phyloP scores from a whole-genome alignment of 2,113 vertebrate genomes.

The Alces alces region DNA sequence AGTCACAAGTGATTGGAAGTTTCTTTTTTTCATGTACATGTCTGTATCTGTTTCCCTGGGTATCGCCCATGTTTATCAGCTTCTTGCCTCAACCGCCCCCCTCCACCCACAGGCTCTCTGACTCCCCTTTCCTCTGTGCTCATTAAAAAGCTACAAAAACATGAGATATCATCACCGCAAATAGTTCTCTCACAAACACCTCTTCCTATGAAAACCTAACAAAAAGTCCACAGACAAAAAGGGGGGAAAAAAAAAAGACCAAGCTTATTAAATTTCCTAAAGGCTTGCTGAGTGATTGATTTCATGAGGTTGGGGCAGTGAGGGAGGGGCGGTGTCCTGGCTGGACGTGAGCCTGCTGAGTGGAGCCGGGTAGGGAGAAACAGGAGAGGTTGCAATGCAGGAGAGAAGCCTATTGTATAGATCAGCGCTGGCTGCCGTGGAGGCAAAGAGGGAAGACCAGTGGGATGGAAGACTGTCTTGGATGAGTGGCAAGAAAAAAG shows the following conservation, averaged over 20 bases:
- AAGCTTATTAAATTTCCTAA: conserved; percentile 41
- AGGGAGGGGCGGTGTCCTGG: background rate
- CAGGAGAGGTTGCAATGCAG: background rate
- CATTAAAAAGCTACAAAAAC: background rate
- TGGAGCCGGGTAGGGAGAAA: background rate
- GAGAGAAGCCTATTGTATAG: background rate
- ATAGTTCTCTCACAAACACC: conserved; percentile 30
- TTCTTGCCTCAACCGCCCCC: background rate
- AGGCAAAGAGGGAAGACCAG: background rate
- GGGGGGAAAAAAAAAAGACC: background rate
- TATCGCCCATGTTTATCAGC: background rate
- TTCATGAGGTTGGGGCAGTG: background rate
- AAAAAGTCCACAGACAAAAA: conserved; percentile 50
- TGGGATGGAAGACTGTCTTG: background rate
- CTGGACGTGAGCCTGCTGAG: background rate
- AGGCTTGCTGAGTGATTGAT: conserved; percentile 46
- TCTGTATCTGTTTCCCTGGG: background rate
- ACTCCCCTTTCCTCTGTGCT: background rate
- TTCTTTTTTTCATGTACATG: background rate
- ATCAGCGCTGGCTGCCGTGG: background rate
- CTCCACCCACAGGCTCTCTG: background rate
- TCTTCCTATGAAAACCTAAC: conserved; percentile 59
- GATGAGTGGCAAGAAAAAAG: background rate
- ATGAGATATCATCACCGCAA: background rate
- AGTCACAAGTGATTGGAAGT: background rate